Evolutionary conservation across 2,888 invertebrate species (phyloP).

Genomic region (Sphaerophoria rueppellii): DNA sequence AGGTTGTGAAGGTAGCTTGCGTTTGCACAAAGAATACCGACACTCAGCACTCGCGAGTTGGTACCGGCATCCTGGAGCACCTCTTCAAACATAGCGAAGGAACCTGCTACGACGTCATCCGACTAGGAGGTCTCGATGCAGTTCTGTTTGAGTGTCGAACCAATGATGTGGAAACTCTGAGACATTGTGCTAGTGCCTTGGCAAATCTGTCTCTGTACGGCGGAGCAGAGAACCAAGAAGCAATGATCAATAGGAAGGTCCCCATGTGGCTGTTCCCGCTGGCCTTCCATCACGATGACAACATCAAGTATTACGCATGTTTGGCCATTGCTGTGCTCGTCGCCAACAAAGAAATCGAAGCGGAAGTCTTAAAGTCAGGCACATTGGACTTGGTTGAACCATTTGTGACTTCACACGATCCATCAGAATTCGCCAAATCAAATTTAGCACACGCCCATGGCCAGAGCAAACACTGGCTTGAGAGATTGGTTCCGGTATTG

Average conservation of each 20-base stretch:
- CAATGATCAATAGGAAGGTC: conserved; percentile 97
- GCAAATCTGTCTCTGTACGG: conserved; percentile 98
- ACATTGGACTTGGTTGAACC: conserved; percentile 98
- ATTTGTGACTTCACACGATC: conserved; percentile 96
- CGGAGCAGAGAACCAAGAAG: conserved; percentile 97
- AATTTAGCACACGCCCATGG: conserved; percentile 97
- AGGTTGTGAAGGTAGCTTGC: conserved; percentile 95
- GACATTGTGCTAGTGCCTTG: conserved; percentile 98
- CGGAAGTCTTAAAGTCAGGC: conserved; percentile 97
- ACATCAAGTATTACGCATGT: conserved; percentile 99
- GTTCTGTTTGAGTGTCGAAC: conserved; percentile 97
- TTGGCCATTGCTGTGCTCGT: conserved; percentile 97
- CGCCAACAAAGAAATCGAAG: conserved; percentile 98
- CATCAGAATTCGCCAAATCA: conserved; percentile 96
- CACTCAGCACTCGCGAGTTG: conserved; percentile 92
- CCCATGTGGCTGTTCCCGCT: conserved; percentile 99
- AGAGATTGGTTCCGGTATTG: conserved; percentile 95
- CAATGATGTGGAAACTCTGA: conserved; percentile 94
- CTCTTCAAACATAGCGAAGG: conserved; percentile 98
- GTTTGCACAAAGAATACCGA: conserved; percentile 91
- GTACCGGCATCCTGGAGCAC: conserved; percentile 95
- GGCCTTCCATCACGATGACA: conserved; percentile 98
- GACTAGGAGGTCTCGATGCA: conserved; percentile 95
- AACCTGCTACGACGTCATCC: conserved; percentile 96
- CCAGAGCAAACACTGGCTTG: conserved; percentile 97